phyloP scores from a whole-genome alignment of 1,140 invertebrate species.

The Bombus pascuorum region DNA sequence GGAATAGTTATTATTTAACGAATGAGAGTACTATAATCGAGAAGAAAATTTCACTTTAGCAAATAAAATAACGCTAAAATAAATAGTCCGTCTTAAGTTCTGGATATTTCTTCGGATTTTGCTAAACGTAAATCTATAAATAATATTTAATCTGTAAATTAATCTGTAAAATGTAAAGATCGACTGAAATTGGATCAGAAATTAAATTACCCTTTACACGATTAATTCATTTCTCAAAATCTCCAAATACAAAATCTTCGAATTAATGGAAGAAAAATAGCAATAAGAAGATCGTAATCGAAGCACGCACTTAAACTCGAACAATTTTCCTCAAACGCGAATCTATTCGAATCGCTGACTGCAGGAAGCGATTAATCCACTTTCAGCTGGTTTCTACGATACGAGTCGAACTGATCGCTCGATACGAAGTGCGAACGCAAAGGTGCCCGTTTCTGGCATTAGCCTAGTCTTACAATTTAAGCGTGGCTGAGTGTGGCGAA shows the following conservation, averaged over 20 bases:
- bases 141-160: no score
- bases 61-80: background rate
- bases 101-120: background rate
- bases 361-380: conserved; percentile 15
- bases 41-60: background rate
- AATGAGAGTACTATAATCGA: background rate
- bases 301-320: background rate
- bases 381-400: conserved; percentile 21
- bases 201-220: background rate
- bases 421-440: conserved; percentile 19
- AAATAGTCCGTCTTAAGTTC: background rate
- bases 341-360: background rate
- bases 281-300: background rate
- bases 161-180: background rate
- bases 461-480: conserved; percentile 27
- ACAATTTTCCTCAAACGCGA: background rate
- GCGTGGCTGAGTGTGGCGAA: conserved; percentile 5
- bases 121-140: background rate
- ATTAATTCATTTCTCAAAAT: background rate
- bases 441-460: conserved; percentile 25
- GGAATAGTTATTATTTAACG: background rate
- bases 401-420: background rate
- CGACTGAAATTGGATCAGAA: background rate
- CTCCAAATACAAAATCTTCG: background rate
- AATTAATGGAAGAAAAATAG: background rate